A percentile compares a stretch with the other conserved stretches of the same genome.
Evolutionary conservation across 1,140 invertebrate species (phyloP).

Genomic region (Teleopsis dalmanni): DNA sequence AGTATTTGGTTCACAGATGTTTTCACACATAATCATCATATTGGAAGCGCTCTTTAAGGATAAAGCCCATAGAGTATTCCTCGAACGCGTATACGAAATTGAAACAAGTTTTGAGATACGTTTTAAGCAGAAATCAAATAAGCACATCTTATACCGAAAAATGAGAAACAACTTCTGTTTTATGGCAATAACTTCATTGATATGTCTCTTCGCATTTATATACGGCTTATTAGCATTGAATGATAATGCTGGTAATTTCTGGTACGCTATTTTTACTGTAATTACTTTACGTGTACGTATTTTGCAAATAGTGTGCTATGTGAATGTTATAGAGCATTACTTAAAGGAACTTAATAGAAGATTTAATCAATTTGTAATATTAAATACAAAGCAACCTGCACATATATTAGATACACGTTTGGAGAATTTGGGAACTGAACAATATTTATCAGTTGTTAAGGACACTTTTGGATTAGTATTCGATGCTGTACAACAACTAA

Average conservation of each 20-base stretch:
- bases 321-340: conserved; percentile 4
- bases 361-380: conserved; percentile 8
- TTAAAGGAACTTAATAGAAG: conserved; percentile 4
- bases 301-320: conserved; percentile 11
- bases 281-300: conserved; percentile 9
- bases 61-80: conserved; percentile 1
- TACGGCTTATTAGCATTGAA: background rate
- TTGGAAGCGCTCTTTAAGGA: conserved; percentile 7
- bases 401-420: conserved; percentile 5
- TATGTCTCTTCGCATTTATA: background rate
- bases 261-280: conserved; percentile 2
- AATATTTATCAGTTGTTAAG: conserved; percentile 4
- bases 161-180: background rate
- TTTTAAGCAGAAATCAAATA: background rate
- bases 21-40: conserved; percentile 8
- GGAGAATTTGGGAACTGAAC: conserved; percentile 1
- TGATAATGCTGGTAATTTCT: conserved; percentile 10
- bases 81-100: conserved; percentile 1
- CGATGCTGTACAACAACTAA: conserved; percentile 2
- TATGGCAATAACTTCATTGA: background rate
- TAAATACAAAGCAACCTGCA: background rate
- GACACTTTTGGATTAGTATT: conserved; percentile 4
- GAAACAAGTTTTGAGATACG: conserved; percentile 2
- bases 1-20: conserved; percentile 5
- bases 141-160: background rate